Conservation (phyloP, 2,888 invertebrate genomes). For the Orchestes rusci region DNA sequence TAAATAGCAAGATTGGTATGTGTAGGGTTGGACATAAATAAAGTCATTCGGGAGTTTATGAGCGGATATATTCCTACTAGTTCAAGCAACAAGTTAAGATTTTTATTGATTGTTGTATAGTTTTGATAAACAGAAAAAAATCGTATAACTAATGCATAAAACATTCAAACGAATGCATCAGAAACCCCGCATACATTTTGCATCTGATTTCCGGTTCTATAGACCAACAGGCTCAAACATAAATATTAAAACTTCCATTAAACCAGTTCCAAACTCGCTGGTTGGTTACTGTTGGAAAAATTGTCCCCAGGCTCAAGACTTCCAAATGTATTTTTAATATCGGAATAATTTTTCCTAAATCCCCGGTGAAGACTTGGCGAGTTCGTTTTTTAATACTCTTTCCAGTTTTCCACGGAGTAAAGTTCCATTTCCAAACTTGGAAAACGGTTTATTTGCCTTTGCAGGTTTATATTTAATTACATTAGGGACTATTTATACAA, state of each 20-base stretch:
- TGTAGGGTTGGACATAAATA: too few species aligned
- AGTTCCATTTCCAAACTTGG: conserved; percentile 16
- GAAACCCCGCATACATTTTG: conserved; percentile 7
- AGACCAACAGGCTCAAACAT: conserved; percentile 11
- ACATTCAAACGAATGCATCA: conserved; percentile 7
- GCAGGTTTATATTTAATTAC: conserved; percentile 32
- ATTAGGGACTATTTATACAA: conserved; percentile 28
- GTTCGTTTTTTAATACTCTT: conserved; percentile 16
- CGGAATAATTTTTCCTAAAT: conserved; percentile 20
- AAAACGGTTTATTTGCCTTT: conserved; percentile 29
- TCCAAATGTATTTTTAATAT: conserved; percentile 22
- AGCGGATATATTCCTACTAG: too few species aligned
- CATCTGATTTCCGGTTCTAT: conserved; percentile 10
- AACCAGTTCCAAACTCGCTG: conserved; percentile 20
- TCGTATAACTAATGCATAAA: conserved; percentile 3
- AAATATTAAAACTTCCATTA: conserved; percentile 23
- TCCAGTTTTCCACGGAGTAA: conserved; percentile 6
- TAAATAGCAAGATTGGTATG: too few species aligned
- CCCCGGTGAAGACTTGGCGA: conserved; percentile 13
- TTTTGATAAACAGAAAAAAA: neutral
- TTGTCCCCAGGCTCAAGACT: conserved; percentile 15
- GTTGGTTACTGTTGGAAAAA: conserved; percentile 17
- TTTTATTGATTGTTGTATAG: too few species aligned
- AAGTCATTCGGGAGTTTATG: too few species aligned
- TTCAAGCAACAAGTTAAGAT: too few species aligned